Conservation (phyloP, 2,888 invertebrate genomes). For the Pachymerium ferrugineum region DNA sequence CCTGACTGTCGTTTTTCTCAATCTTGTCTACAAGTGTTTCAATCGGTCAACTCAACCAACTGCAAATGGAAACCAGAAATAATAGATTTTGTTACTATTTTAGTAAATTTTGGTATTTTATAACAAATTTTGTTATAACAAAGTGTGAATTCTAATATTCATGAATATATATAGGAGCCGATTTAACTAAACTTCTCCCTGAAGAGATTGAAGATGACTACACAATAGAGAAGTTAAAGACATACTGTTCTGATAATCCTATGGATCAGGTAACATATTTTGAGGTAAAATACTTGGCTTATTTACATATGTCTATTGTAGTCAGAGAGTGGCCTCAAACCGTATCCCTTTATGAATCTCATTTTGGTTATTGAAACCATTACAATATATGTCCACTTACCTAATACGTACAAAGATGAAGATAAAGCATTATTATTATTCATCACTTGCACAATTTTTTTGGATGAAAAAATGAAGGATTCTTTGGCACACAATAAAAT, state of each 20-base stretch:
- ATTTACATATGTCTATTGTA: no score
- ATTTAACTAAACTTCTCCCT: no score
- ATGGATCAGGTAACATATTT: no score
- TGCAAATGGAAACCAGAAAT: neutral
- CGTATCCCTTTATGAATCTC: neutral
- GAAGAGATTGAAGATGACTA: no score
- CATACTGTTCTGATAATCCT: no score
- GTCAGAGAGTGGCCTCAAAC: neutral
- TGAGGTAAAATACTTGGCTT: neutral
- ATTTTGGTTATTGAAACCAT: neutral
- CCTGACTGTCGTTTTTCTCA: neutral
- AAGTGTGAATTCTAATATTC: no score
- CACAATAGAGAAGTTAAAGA: no score
- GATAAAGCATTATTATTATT: neutral
- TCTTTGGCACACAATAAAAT: neutral
- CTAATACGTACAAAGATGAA: neutral
- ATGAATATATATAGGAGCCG: no score
- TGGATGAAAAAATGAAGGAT: neutral
- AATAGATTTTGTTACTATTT: neutral
- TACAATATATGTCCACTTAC: neutral
- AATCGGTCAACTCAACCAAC: neutral
- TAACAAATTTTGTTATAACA: no score
- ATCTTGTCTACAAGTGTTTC: neutral
- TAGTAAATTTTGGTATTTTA: neutral
- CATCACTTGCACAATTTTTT: neutral